Percentiles rank a stretch among this genome's conserved stretches.
Conservation (phyloP, 2,113 vertebrate species). For the Elephas maximus region DNA sequence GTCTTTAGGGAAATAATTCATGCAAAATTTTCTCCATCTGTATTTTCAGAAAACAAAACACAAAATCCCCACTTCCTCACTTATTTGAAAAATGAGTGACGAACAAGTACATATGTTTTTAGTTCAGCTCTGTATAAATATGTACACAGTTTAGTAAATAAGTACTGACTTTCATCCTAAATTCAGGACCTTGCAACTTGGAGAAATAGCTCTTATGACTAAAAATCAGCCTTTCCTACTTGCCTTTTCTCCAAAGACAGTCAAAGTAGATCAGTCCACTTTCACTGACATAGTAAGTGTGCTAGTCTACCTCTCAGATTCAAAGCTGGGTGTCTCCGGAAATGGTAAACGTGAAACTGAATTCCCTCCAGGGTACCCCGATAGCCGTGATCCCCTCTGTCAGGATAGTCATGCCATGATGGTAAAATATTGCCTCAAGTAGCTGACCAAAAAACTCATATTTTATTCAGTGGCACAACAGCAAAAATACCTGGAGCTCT, state of each 20-base stretch:
- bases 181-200: not conserved
- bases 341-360: slow-evolving; percentile 21
- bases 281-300: slow-evolving; percentile 53
- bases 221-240: slow-evolving; percentile 43
- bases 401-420: slow-evolving; percentile 10
- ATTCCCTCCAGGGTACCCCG: not conserved
- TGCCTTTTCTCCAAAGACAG: slow-evolving; percentile 36
- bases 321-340: not conserved
- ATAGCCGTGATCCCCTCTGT: not conserved
- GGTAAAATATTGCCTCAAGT: not conserved
- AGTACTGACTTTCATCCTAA: not conserved
- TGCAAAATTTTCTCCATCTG: not conserved
- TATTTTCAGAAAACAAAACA: slow-evolving; percentile 45
- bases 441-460: not conserved
- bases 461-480: not conserved
- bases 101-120: not conserved
- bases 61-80: not conserved
- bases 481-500: slow-evolving; percentile 18
- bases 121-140: slow-evolving; percentile 6
- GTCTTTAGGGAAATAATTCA: slow-evolving; percentile 23
- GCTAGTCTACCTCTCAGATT: not conserved
- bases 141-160: not conserved
- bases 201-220: slow-evolving; percentile 1
- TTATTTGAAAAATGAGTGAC: slow-evolving; percentile 35
- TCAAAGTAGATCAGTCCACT: slow-evolving; percentile 29